Percentiles rank a stretch among this genome's conserved stretches.
These are phyloP conservation scores for Hepsetus odoe DNA, from an alignment of 2,113 vertebrate species.

Conservation along the genomic window DNA sequence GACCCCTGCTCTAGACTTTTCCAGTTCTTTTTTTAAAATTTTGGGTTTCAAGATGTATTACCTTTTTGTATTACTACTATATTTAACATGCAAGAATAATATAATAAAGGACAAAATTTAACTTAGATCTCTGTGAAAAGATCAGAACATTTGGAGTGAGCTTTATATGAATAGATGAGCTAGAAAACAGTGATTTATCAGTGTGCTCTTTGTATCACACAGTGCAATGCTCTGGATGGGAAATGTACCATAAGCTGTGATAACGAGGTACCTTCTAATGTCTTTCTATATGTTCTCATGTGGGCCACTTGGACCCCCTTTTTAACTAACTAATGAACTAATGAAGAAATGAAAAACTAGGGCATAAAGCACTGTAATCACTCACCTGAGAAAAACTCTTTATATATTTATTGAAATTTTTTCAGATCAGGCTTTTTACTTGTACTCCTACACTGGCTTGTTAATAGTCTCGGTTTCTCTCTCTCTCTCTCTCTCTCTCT, in stretches of 20 bases:
- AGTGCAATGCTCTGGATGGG: slow-evolving; percentile 95
- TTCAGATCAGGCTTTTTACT: no score
- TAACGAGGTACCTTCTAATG: slow-evolving; percentile 78
- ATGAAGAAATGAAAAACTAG: not conserved
- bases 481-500: not conserved
- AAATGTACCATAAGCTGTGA: slow-evolving; percentile 95
- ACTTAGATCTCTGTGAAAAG: not conserved
- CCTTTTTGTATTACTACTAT: no score
- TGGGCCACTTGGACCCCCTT: not conserved
- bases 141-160: not conserved
- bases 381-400: no score
- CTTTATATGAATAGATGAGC: not conserved
- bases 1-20: no score
- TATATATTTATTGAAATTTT: no score
- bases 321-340: no score
- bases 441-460: not conserved
- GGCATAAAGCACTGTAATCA: no score
- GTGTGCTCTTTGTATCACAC: slow-evolving; percentile 25
- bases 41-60: no score
- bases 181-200: not conserved
- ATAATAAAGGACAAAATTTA: not conserved
- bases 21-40: no score
- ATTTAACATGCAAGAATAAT: not conserved
- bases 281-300: not conserved
- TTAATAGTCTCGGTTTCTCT: slow-evolving; percentile 2